Conservation (phyloP, 2,797 vertebrate genomes). For the Amniataba percoides region DNA sequence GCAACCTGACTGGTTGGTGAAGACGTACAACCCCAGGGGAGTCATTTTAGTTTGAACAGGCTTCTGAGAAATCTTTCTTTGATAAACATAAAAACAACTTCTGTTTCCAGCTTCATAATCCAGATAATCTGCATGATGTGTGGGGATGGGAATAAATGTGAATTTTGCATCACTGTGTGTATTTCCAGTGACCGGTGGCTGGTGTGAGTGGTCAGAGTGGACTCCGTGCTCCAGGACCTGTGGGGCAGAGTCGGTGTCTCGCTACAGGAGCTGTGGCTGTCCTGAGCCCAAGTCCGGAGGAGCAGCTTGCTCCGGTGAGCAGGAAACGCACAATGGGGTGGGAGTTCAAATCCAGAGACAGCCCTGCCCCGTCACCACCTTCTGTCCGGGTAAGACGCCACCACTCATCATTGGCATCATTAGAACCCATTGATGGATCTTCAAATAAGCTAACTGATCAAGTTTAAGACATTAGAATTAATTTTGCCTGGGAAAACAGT, state of each 20-base stretch:
- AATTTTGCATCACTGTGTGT: neutral
- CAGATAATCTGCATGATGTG: neutral
- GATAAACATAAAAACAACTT: neutral
- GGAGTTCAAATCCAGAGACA: conserved; percentile 87
- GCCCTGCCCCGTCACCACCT: conserved; percentile 80
- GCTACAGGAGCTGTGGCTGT: conserved; percentile 90
- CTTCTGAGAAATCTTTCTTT: too few relatives aligned
- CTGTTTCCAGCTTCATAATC: neutral
- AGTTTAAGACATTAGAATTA: too few relatives aligned
- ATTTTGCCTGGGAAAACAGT: too few relatives aligned
- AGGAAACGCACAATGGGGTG: conserved; percentile 79
- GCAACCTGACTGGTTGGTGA: too few relatives aligned
- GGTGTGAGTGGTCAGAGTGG: conserved; percentile 92
- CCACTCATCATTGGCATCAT: too few relatives aligned
- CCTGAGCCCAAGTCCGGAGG: conserved; percentile 86
- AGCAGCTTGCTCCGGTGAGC: conserved; percentile 75
- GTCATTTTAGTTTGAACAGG: too few relatives aligned
- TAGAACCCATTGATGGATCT: too few relatives aligned
- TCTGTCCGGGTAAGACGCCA: conserved; percentile 86
- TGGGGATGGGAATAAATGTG: neutral
- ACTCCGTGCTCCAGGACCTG: conserved; percentile 90
- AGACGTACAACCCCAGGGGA: too few relatives aligned
- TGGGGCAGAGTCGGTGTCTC: conserved; percentile 84
- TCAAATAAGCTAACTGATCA: neutral
- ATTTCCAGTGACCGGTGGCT: conserved; percentile 85